These are phyloP conservation scores for Apis florea DNA, from an alignment of 1,140 invertebrate species.

Conservation along the genomic window DNA sequence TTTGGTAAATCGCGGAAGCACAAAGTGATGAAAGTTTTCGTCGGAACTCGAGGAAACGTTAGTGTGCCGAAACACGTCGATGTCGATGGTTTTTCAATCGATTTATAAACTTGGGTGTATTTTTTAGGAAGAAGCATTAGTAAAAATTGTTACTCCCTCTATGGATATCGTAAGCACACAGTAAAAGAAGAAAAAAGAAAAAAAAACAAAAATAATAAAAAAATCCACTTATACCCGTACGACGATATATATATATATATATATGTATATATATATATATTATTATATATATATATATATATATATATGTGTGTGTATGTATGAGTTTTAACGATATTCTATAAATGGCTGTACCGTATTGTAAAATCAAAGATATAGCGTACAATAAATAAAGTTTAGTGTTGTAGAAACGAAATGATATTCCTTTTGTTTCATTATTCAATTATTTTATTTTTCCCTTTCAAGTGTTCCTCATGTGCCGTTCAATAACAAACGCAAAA, in stretches of 20 bases:
- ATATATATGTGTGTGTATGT: too few relatives aligned
- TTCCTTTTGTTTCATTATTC: neutral
- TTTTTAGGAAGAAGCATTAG: constrained; percentile 73
- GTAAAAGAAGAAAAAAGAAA: constrained; percentile 21
- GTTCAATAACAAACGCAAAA: neutral
- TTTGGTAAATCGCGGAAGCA: neutral
- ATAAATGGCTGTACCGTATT: constrained; percentile 78
- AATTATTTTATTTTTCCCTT: too few relatives aligned
- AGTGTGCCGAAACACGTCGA: constrained; percentile 25
- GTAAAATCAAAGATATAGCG: constrained; percentile 77
- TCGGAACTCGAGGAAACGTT: neutral
- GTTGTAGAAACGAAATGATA: constrained; percentile 44
- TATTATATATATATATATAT: too few relatives aligned
- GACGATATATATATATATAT: constrained; percentile 46
- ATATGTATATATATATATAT: too few relatives aligned
- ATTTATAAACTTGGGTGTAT: constrained; percentile 72
- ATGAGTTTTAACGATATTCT: constrained; percentile 74
- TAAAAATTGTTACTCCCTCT: constrained; percentile 71
- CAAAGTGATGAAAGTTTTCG: neutral
- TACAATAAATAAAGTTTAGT: constrained; percentile 72
- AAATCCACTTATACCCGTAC: constrained; percentile 52
- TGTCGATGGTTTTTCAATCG: constrained; percentile 41
- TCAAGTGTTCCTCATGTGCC: rapidly evolving
- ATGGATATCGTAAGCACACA: constrained; percentile 57
- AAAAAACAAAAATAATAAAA: neutral